Evolutionary conservation across 1,140 invertebrate species (phyloP), one percentile per base, ranked within the genome.

Genomic region (Drosophila obscura): DNA sequence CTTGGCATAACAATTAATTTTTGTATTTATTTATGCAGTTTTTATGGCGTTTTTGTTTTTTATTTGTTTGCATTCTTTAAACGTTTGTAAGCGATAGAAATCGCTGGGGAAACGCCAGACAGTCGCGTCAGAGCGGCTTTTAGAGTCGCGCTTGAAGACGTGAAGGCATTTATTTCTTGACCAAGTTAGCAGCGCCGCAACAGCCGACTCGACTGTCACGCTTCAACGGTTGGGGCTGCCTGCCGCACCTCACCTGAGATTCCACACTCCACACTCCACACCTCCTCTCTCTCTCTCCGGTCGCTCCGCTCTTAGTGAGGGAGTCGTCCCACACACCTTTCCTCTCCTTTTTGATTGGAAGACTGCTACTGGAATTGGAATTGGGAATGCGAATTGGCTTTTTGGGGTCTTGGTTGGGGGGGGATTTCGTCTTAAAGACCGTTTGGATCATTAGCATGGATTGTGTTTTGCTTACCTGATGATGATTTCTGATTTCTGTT

Each of bases 111-210:
- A 53, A 46, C 67, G 66, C 6, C 58, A 44, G 53, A 26, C 28
- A 28, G 31, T 49, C 46, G 48, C 63, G 57, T 13, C 35, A 39
- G 31, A 35, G 31, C 4, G 9, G 31, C 31, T 11, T 11, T 35
- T 9, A 35, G 45, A 28, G 31, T 49, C 46, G 48, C 63, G 57
- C 71, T 50, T 52, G 16, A 41, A 62, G 51, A 83, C 80, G 80
- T 83, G 80, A 64, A 68, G 80, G 80, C 76, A 83, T 83, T 79
- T 75, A 1, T 2, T 24, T 24, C 56, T 74, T 74, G 71, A 73
- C 69, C 68, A 71, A 69, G 65, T 69, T 41, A 15, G 13, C 35
- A 31, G 64, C 11, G 11, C 35, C 11, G 35, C 35, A 4, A 4
- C 11, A 13, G 35, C 11, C 64, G 44, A 69, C 45, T 69, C 64